A percentile compares a stretch with the other conserved stretches of the same genome.
Conservation (phyloP, 2,113 vertebrate genomes). For the Himantopus leucocephalus region DNA sequence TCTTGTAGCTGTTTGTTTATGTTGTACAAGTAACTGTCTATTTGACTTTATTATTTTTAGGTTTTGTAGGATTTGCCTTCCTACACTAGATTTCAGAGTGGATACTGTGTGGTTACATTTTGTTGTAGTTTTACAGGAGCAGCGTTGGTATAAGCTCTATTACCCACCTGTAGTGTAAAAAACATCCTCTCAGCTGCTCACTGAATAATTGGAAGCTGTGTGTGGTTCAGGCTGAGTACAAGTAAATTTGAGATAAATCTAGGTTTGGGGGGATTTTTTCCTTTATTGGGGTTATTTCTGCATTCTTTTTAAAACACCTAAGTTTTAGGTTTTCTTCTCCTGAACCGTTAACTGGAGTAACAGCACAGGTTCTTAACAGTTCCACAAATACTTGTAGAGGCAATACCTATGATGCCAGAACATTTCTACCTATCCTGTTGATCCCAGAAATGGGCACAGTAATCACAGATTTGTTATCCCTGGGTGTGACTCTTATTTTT, state of each 20-base stretch:
- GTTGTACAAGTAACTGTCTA: background rate
- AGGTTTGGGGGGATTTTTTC: background rate
- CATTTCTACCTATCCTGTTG: background rate
- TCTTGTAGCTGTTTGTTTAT: background rate
- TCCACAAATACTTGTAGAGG: background rate
- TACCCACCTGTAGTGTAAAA: background rate
- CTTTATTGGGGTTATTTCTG: background rate
- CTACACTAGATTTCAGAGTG: background rate
- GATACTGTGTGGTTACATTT: fast-evolving
- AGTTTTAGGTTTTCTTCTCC: background rate
- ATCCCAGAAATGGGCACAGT: background rate
- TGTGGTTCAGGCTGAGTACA: background rate
- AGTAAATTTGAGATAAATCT: background rate
- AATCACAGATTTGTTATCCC: background rate
- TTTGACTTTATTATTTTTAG: background rate
- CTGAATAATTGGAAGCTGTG: background rate
- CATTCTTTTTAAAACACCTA: background rate
- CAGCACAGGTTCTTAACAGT: background rate
- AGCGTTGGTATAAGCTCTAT: background rate
- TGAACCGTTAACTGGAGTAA: background rate
- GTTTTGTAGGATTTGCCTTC: background rate
- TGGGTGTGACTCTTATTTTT: background rate
- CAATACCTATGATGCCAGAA: background rate
- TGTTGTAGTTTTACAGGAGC: background rate
- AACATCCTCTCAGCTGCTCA: background rate